phyloP scores from a whole-genome alignment of 2,797 vertebrate species.

The Epinephelus malabaricus region DNA sequence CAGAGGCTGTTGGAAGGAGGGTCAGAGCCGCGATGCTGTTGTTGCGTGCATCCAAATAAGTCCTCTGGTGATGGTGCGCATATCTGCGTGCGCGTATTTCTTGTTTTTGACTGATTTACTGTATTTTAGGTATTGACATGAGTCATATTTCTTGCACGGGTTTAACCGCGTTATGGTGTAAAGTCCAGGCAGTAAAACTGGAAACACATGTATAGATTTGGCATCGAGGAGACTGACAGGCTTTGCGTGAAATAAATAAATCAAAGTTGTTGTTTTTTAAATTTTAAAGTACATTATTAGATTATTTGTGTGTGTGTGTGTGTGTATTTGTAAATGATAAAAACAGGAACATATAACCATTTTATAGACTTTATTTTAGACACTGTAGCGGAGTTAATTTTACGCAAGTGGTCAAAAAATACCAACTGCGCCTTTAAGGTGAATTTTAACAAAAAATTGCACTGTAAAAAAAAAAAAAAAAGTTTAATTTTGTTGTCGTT shows the following conservation, averaged over 20 bases:
- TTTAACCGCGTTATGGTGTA: background rate
- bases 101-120: conserved; percentile 1
- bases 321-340: background rate
- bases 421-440: background rate
- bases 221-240: background rate
- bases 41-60: conserved; percentile 44
- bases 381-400: background rate
- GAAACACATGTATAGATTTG: background rate
- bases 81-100: background rate
- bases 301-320: background rate
- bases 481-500: no score
- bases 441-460: background rate
- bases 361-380: background rate
- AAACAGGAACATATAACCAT: background rate
- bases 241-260: background rate
- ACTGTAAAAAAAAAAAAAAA: background rate
- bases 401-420: background rate
- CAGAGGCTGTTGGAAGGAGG: conserved; percentile 56
- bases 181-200: background rate
- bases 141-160: background rate
- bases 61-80: conserved; percentile 18
- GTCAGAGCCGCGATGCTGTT: conserved; percentile 43
- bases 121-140: background rate
- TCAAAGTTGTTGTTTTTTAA: background rate
- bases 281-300: background rate